Evolutionary conservation across 2,888 invertebrate genomes (phyloP), one percentile per base, ranked within the genome.

Genomic region (Lucinisca nassula): DNA sequence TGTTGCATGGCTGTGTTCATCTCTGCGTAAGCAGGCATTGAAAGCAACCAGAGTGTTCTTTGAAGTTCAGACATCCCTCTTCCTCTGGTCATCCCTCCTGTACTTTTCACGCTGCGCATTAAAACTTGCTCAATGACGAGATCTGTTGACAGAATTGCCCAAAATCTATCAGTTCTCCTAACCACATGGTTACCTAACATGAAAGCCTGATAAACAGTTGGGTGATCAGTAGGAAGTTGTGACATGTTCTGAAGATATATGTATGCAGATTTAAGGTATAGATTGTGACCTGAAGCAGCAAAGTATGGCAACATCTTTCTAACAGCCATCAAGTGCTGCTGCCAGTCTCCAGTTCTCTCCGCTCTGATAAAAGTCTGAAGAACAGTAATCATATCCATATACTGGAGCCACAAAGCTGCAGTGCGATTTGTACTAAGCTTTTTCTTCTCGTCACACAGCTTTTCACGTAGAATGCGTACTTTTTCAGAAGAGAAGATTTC

Each of bases 351-450:
- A 0, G 35, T 40, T 38, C 40, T 21, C 14, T 73, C 40, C 8
- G 73, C 73, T 61, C 73, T 80, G 30, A 87, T 49, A 24, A 74
- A 73, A 17, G 30, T 30, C n/a, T 61, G 14, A 2, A 84, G 24
- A 24, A 87, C 30, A 27, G 51, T 72, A 35, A 79, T 40, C 87
- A 87, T 84, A 27, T 84, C 70, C 79, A 87, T 79, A 45, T 87
- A 87, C 73, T 84, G 87, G 21, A 75, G 40, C 84, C 84, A 87
- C 8, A 79, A 76, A 35, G n/a, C 37, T 3, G 55, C 72, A 17
- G 78, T 83, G 14, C 70, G 45, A 17, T 17, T 24, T 8, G 6
- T 37, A 6, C 12, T 14, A 37, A 72, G 4, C 10, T 21, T n/a
- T 10, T 4, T 72, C 72, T 72, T 72, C 1, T 3, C 4, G 10